Base-by-base conservation (phyloP, 2,888 invertebrate genomes). In the Aplocera efformata region DNA sequence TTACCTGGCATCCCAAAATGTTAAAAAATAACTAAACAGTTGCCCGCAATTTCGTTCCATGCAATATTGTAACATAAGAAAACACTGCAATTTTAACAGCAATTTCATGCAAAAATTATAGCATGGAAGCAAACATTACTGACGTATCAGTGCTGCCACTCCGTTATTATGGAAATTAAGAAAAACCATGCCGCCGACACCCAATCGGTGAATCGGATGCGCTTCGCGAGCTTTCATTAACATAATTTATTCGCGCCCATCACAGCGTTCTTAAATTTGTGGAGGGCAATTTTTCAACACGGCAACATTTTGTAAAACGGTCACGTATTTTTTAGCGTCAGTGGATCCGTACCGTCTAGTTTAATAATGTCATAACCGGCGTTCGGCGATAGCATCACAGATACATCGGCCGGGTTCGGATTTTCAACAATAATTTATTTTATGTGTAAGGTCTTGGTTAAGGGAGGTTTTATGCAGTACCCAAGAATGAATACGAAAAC, bases 161-260 rank as follows among this genome's bases (percentile, higher is more conserved):
- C 49, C 60, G 66, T 75, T 79, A 79, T 82, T 81, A 84, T 79
- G 81, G 71, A 79, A 83, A 85, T 83, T 60, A 61, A 67, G 70
- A 75, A 76, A 77, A 75, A 67, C 37, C 32, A n/a, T 10, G 28
- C 32, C 20, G 22, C 40, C 33, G 25, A 32, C 33, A 50, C 64
- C 68, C 74, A 72, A 81, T 81, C 78, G 76, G 53, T 58, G 72
- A 74, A 83, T 80, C 77, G 71, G 78, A 82, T 82, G 83, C 82
- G 79, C 84, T 81, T 79, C 70, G 72, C 76, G 82, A 83, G 72
- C 73, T 70, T 79, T 83, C 82, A 83, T 86, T 88, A 84, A 55
- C 84, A 85, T 86, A 86, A 88, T 84, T 83, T 86, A 86, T 85
- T 80, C 83, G 74, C 59, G 63, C 67, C 82, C 81, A 84, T 85